These are phyloP conservation scores for Strigamia crassipes DNA, from an alignment of 2,888 invertebrate species.

Conservation along the genomic window DNA sequence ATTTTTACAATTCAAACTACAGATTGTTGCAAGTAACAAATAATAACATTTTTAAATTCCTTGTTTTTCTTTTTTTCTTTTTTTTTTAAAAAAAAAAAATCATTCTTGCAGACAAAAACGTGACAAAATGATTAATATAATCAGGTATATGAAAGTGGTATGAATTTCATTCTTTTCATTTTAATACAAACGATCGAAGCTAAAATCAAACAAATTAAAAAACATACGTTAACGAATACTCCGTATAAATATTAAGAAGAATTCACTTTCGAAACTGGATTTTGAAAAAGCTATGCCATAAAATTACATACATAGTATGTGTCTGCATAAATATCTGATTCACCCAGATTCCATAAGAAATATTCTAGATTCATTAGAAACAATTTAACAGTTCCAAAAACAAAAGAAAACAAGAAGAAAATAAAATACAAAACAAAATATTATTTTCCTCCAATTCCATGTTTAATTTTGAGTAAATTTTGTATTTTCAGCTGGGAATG, in stretches of 20 bases:
- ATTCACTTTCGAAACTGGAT: conserved; percentile 12
- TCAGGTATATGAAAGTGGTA: conserved; percentile 44
- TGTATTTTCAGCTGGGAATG: not conserved
- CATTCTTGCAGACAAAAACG: conserved; percentile 16
- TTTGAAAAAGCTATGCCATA: conserved; percentile 11
- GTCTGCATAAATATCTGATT: conserved; percentile 43
- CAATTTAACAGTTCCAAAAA: not conserved
- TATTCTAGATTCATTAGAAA: conserved; percentile 5
- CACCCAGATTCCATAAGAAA: conserved; percentile 35
- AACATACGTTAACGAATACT: not conserved
- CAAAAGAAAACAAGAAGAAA: not conserved
- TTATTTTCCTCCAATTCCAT: not conserved
- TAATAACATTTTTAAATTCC: not conserved
- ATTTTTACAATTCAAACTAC: conserved; percentile 3
- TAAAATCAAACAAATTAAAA: conserved; percentile 7
- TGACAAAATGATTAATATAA: conserved; percentile 47
- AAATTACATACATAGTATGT: conserved; percentile 45
- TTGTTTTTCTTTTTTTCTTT: no score
- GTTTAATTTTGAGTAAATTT: not conserved
- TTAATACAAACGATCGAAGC: not conserved
- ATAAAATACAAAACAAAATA: not conserved
- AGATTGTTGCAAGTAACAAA: not conserved
- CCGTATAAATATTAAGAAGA: conserved; percentile 7
- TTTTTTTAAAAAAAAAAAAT: not conserved
- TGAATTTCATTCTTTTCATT: not conserved